These are phyloP conservation scores for Epinotia demarniana DNA, from an alignment of 2,888 invertebrate genomes.

Conservation along the genomic window DNA sequence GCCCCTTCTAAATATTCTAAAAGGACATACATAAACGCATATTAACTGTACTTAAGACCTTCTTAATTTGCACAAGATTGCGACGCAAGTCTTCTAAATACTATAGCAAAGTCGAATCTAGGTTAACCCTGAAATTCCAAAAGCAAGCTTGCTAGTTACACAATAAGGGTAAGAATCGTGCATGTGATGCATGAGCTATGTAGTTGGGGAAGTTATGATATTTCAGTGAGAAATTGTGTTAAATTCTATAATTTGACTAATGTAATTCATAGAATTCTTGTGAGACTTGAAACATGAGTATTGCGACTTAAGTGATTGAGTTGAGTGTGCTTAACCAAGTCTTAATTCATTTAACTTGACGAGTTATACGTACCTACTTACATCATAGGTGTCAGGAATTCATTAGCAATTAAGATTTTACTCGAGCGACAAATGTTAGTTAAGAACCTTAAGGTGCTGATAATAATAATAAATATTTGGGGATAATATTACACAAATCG, in stretches of 20 bases:
- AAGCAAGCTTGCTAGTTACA: too few species aligned
- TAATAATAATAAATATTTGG: too few species aligned
- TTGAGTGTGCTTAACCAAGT: not conserved
- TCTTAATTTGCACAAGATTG: not conserved
- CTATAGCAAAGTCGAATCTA: too few species aligned
- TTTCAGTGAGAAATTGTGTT: not conserved
- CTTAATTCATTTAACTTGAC: constrained; percentile 7
- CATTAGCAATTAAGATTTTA: not conserved
- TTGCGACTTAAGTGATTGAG: constrained; percentile 9
- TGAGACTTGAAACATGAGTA: not conserved
- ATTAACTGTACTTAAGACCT: not conserved
- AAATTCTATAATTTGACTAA: constrained; percentile 2
- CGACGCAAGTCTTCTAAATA: not conserved
- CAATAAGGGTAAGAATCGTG: too few species aligned
- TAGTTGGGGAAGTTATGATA: not conserved
- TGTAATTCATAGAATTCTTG: not conserved
- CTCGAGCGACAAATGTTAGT: not conserved
- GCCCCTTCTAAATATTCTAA: not conserved
- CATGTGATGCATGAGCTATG: not conserved
- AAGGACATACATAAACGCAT: not conserved
- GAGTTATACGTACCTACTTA: not conserved
- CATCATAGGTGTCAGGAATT: not conserved
- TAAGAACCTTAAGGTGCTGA: too few species aligned
- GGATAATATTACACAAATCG: too few species aligned
- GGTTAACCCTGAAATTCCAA: too few species aligned